Evolutionary conservation across 2,113 vertebrate species (phyloP).

Genomic region (Microtus oregoni): DNA sequence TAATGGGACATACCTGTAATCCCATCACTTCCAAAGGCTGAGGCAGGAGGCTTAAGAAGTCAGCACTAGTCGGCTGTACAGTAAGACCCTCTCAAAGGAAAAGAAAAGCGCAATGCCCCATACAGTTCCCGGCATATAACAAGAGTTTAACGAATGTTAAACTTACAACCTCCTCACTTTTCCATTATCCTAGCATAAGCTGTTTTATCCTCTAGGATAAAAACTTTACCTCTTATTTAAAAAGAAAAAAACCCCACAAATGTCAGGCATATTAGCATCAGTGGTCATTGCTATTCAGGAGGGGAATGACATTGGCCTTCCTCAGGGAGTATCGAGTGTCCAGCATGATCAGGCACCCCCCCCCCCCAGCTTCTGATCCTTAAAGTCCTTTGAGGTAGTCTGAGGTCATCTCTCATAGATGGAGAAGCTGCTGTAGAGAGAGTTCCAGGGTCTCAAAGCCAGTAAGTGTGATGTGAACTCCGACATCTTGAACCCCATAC

Average conservation of each 20-base stretch:
- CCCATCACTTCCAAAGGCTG: not conserved
- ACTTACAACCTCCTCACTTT: not conserved
- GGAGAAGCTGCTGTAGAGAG: not conserved
- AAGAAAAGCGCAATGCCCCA: not conserved
- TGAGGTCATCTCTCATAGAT: not conserved
- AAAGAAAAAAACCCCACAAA: not conserved
- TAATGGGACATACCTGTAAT: not conserved
- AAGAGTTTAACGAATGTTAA: not conserved
- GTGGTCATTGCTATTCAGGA: not conserved
- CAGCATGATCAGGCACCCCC: not conserved
- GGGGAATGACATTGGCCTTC: not conserved
- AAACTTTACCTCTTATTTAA: not conserved
- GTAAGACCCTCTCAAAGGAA: not conserved
- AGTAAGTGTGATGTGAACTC: not conserved
- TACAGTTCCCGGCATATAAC: not conserved
- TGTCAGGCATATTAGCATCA: not conserved
- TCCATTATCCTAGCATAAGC: not conserved
- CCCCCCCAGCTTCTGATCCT: not conserved
- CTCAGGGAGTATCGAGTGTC: not conserved
- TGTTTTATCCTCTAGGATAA: not conserved
- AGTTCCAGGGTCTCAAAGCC: not conserved
- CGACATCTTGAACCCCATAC: not conserved
- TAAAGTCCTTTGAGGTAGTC: not conserved
- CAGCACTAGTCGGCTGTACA: not conserved
- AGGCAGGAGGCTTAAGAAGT: not conserved